Conservation (phyloP, 2,113 vertebrate genomes). For the Tylochromis polylepis region DNA sequence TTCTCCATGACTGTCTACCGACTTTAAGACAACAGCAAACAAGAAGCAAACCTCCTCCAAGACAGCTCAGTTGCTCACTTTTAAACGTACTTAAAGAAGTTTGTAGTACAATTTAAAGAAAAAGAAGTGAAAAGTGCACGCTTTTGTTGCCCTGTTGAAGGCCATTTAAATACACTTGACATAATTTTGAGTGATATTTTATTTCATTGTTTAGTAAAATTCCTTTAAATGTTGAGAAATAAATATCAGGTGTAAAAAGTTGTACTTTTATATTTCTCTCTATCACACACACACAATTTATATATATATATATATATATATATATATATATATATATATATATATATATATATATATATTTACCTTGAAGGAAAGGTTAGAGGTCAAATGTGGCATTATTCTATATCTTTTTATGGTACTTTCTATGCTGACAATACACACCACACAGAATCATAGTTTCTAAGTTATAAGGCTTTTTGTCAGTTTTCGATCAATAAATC, state of each 20-base stretch:
- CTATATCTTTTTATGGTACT: not conserved
- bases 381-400: not conserved
- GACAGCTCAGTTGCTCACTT: not conserved
- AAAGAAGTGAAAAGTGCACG: not conserved
- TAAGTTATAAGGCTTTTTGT: not conserved
- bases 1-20: not conserved
- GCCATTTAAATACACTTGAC: accelerated
- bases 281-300: not conserved
- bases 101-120: accelerated
- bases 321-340: not conserved
- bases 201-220: not conserved
- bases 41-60: not conserved
- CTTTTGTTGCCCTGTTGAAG: not conserved
- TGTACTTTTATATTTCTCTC: accelerated
- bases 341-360: accelerated
- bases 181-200: accelerated
- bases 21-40: not conserved
- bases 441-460: not conserved
- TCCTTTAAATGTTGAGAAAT: not conserved
- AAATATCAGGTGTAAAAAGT: not conserved
- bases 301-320: not conserved
- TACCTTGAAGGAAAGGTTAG: not conserved
- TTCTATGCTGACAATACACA: not conserved
- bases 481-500: not conserved
- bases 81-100: not conserved